Evolutionary conservation across 2,888 invertebrate species (phyloP).

Genomic region (Mythimna impura): DNA sequence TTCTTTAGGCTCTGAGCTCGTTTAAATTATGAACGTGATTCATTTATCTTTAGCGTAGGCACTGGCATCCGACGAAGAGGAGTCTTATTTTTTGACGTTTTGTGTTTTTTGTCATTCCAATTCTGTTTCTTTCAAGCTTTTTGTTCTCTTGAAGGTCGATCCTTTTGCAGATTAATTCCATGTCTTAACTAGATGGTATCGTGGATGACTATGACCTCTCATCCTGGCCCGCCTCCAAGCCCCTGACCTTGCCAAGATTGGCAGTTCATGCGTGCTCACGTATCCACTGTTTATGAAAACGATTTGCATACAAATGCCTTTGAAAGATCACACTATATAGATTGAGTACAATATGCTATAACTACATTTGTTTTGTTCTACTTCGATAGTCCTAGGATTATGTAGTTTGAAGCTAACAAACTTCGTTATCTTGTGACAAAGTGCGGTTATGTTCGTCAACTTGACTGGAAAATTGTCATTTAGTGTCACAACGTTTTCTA

Average conservation of each 20-base stretch:
- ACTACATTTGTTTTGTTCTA: constrained; percentile 41
- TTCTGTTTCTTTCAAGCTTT: constrained; percentile 37
- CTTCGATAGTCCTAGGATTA: constrained; percentile 30
- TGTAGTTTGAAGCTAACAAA: constrained; percentile 39
- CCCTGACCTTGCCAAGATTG: constrained; percentile 80
- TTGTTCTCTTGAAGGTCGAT: constrained; percentile 68
- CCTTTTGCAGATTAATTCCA: constrained; percentile 70
- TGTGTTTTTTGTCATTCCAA: constrained; percentile 40
- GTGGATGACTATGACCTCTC: constrained; percentile 69
- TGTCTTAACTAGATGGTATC: constrained; percentile 69
- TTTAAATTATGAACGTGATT: constrained; percentile 66
- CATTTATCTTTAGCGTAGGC: constrained; percentile 58
- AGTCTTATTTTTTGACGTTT: constrained; percentile 36
- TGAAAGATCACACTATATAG: constrained; percentile 72
- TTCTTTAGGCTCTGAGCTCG: constrained; percentile 53
- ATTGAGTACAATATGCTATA: constrained; percentile 60
- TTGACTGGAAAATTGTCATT: constrained; percentile 76
- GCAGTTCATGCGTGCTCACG: constrained; percentile 78
- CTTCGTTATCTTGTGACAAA: constrained; percentile 61
- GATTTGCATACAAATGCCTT: constrained; percentile 81
- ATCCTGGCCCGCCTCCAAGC: constrained; percentile 82
- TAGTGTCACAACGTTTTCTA: constrained; percentile 69
- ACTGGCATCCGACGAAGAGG: constrained; percentile 28
- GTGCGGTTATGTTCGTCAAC: constrained; percentile 60
- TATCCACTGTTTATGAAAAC: constrained; percentile 80